Conservation (phyloP, 2,113 vertebrate species). For the Abramis brama region DNA sequence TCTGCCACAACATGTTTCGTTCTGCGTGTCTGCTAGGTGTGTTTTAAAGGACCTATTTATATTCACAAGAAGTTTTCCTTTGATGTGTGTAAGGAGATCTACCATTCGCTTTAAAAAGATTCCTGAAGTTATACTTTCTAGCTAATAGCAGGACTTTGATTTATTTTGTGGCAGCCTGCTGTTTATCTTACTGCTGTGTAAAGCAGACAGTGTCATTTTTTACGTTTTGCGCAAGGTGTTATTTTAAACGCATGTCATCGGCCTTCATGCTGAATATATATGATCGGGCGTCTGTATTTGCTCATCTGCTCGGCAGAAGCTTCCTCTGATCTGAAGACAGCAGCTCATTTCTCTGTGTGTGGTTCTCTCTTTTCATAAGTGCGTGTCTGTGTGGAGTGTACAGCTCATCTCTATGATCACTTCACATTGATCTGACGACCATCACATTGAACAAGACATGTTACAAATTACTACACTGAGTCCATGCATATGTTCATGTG, state of each 20-base stretch:
- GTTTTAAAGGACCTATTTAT: constrained; percentile 35
- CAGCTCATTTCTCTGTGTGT: constrained; percentile 25
- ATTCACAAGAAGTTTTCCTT: constrained; percentile 5
- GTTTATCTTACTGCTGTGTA: constrained; percentile 5
- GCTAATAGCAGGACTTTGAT: constrained; percentile 11
- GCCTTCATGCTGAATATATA: constrained; percentile 3
- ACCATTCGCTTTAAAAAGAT: constrained; percentile 17
- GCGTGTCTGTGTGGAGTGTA: neutral
- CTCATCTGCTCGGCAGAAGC: constrained; percentile 36
- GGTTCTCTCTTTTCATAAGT: constrained; percentile 24
- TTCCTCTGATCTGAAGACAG: constrained; percentile 12
- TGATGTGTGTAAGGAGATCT: constrained; percentile 38
- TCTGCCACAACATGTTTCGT: constrained; percentile 18
- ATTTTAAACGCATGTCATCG: constrained; percentile 6
- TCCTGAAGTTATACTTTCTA: constrained; percentile 18
- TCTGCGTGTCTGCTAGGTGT: constrained; percentile 21
- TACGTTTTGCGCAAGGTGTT: constrained; percentile 4
- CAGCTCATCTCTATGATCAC: constrained; percentile 28
- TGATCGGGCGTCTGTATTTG: neutral
- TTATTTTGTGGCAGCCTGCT: constrained; percentile 12
- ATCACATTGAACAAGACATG: constrained; percentile 57
- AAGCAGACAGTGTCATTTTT: constrained; percentile 27
- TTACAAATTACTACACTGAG: constrained; percentile 57
- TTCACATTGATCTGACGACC: constrained; percentile 49
- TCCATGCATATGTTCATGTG: constrained; percentile 5